Evolutionary conservation across 2,113 vertebrate species (phyloP), one percentile per base, ranked within the genome.

Genomic region (Egretta garzetta): DNA sequence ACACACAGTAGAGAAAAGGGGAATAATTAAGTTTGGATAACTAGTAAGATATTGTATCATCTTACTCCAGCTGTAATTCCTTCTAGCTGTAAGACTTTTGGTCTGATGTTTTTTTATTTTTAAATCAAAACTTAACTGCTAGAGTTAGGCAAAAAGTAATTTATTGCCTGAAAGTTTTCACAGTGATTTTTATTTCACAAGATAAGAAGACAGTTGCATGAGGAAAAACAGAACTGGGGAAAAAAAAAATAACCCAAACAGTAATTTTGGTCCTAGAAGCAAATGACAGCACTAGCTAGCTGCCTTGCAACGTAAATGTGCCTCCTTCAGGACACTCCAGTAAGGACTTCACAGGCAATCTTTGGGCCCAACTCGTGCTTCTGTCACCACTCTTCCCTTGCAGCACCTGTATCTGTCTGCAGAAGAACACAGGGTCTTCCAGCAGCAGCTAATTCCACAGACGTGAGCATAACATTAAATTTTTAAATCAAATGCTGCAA

Each of bases 121-220:
- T 12, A 16, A 76, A 91, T 87, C 33, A 88, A 95, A 94, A 94
- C 52, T 74, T 73, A 49, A 92, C 64, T 74, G 27, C 35, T 81
- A 45, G 14, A 86, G 7, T 64, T 83, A 62, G 49, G 80, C 49
- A 80, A 66, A 71, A 76, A 60, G 58, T 49, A 80, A 86, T 93
- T 93, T 93, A 95, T 94, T 96, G 93, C 93, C 86, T 88, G 77
- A 13, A 83, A 95, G n/a, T 73, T 81, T 93, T 93, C 86, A 96
- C 85, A 80, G 95, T 76, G 52, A 74, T 85, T 70, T 77, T 12
- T 35, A 77, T 80, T 89, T 93, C 77, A 91, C 39, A 90, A 88
- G 60, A 85, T 20, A 6, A 86, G 33, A 0, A 86, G 60, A 64
- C 8, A 60, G 35, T 16, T 68, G 76, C 74, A 91, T 33, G 30